Percentiles rank a stretch among this genome's conserved stretches.
Conservation (phyloP, 2,888 invertebrate genomes). For the Elysia crispata region DNA sequence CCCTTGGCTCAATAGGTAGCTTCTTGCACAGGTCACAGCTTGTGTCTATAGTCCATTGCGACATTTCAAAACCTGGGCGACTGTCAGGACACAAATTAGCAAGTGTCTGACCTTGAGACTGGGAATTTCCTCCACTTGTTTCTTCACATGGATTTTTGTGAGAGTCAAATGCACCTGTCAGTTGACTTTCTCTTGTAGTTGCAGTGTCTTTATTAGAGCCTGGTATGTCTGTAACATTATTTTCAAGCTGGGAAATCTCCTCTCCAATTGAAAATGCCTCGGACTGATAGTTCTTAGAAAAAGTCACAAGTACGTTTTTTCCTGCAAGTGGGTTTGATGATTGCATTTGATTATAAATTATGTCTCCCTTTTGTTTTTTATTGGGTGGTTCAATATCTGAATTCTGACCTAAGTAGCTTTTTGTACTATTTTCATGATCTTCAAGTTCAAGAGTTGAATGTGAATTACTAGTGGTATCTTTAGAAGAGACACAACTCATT, state of each 20-base stretch:
- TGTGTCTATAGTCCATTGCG: conserved; percentile 82
- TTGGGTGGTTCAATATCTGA: background rate
- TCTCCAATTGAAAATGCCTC: background rate
- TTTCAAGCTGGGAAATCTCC: background rate
- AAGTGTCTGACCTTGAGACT: background rate
- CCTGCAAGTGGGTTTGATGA: background rate
- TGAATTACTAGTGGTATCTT: too few relatives aligned
- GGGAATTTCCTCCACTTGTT: background rate
- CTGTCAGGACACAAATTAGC: background rate
- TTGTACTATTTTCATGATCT: background rate
- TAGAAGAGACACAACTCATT: too few relatives aligned
- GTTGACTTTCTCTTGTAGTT: background rate
- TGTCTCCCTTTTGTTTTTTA: background rate
- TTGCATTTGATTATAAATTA: background rate
- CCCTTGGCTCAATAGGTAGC: conserved; percentile 92
- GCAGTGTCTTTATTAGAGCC: background rate
- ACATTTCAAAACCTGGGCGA: conserved; percentile 56
- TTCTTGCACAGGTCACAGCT: conserved; percentile 96
- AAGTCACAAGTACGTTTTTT: background rate
- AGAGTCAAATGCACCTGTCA: background rate
- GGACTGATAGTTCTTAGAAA: background rate
- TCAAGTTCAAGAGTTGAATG: too few relatives aligned
- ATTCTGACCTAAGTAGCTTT: background rate
- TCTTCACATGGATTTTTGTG: background rate
- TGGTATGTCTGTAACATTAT: background rate